phyloP scores from a whole-genome alignment of 53 echinoderm and acorn worm species.

The Echinometra lucunter region DNA sequence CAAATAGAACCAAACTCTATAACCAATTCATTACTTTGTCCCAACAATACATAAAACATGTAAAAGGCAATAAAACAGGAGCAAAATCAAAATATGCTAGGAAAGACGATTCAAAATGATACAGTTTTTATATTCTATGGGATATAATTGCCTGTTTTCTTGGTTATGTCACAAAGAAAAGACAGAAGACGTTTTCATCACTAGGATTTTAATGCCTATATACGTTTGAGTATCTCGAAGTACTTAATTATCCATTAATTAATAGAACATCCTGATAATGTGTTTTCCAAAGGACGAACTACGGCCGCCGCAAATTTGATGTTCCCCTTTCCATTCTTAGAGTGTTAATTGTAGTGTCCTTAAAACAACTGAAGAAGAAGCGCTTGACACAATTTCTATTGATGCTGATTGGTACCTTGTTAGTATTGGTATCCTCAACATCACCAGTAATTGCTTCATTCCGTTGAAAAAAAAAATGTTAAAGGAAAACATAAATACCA shows the following conservation, averaged over 20 bases:
- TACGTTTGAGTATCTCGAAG: neutral
- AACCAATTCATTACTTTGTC: too few relatives aligned
- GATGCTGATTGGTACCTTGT: neutral
- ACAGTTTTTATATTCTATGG: too few relatives aligned
- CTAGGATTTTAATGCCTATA: neutral
- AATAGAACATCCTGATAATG: neutral
- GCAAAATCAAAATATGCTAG: too few relatives aligned
- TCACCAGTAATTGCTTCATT: neutral
- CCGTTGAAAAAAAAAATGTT: neutral
- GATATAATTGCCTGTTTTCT: neutral
- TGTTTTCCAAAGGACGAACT: neutral
- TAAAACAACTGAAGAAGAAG: neutral
- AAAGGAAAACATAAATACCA: neutral
- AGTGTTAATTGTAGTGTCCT: constrained; percentile 14
- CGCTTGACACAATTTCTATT: neutral
- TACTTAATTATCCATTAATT: neutral
- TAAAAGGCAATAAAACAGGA: too few relatives aligned
- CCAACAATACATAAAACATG: too few relatives aligned
- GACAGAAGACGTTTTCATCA: neutral
- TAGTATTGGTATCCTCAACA: neutral
- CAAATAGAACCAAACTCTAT: too few relatives aligned
- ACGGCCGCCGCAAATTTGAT: neutral
- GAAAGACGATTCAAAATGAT: too few relatives aligned
- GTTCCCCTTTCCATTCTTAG: neutral
- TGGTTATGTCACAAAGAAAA: neutral